phyloP scores from a whole-genome alignment of 2,113 vertebrate genomes.

The Pristiophorus japonicus region DNA sequence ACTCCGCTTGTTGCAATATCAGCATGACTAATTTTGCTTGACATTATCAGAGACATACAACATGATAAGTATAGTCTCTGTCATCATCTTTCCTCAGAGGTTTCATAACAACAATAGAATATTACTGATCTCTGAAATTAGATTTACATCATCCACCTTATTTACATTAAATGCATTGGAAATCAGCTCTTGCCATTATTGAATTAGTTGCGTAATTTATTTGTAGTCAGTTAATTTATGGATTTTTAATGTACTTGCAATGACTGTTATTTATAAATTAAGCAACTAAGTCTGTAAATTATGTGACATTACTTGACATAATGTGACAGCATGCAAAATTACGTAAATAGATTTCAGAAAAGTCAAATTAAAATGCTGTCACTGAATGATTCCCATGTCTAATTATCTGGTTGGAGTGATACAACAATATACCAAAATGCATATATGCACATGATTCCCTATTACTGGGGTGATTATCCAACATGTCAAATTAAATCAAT shows the following conservation, averaged over 20 bases:
- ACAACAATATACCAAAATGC: conserved; percentile 32
- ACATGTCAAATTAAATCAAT: conserved; percentile 37
- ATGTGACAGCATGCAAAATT: conserved; percentile 34
- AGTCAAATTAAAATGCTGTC: conserved; percentile 37
- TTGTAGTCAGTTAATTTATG: conserved; percentile 33
- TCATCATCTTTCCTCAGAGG: neutral
- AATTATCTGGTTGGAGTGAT: conserved; percentile 35
- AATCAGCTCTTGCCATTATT: conserved; percentile 28
- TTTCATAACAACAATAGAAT: conserved; percentile 2
- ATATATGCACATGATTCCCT: conserved; percentile 31
- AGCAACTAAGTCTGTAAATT: conserved; percentile 35
- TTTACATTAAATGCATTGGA: conserved; percentile 33
- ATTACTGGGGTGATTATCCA: conserved; percentile 36
- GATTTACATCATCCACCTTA: neutral
- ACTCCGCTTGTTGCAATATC: neutral
- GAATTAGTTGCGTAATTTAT: conserved; percentile 35
- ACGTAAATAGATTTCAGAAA: conserved; percentile 30
- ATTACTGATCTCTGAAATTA: conserved; percentile 32
- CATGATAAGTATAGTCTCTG: neutral
- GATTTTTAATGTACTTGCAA: conserved; percentile 24
- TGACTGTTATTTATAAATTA: conserved; percentile 34
- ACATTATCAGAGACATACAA: conserved; percentile 1
- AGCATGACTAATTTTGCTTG: conserved; percentile 7
- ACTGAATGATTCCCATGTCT: conserved; percentile 32
- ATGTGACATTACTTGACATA: conserved; percentile 35